Percentiles rank a stretch among this genome's conserved stretches.
Evolutionary conservation across 2,888 invertebrate species (phyloP).

Genomic region (Subacronicta megacephala): DNA sequence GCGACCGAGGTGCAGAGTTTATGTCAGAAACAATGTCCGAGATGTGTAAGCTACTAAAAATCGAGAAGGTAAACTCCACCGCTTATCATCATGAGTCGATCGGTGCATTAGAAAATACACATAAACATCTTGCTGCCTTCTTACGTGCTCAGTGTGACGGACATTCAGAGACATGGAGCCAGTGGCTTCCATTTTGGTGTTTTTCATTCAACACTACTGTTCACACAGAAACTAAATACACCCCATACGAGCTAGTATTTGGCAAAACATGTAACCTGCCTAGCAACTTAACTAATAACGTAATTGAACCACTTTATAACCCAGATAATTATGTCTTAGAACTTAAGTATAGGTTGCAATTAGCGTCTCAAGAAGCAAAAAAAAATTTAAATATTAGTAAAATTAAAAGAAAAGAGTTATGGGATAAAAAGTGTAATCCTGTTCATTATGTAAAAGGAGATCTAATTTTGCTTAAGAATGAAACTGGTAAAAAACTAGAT

Average conservation of each 20-base stretch:
- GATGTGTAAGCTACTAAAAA: conserved; percentile 18
- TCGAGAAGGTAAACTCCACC: conserved; percentile 14
- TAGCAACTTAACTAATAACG: not conserved
- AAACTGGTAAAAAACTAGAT: no score
- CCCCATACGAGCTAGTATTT: conserved; percentile 12
- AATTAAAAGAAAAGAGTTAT: not conserved
- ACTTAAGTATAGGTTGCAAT: conserved; percentile 16
- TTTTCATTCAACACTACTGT: conserved; percentile 17
- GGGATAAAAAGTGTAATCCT: conserved; percentile 4
- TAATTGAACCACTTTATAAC: conserved; percentile 22
- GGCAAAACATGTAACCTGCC: conserved; percentile 15
- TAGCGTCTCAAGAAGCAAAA: conserved; percentile 17
- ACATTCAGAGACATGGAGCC: conserved; percentile 20
- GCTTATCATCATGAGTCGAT: conserved; percentile 19
- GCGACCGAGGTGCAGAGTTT: conserved; percentile 23
- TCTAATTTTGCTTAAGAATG: no score
- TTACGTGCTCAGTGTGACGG: conserved; percentile 26
- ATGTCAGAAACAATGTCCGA: conserved; percentile 1
- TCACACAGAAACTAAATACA: conserved; percentile 16
- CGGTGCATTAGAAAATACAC: conserved; percentile 38
- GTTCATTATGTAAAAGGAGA: no score
- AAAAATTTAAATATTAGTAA: conserved; percentile 16
- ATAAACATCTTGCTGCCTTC: no score
- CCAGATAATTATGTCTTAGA: conserved; percentile 10
- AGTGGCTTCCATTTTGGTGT: conserved; percentile 40